Percentiles rank a stretch among this genome's conserved stretches.
Evolutionary conservation across 1,140 invertebrate genomes (phyloP).

Genomic region (Pectinophora gossypiella): DNA sequence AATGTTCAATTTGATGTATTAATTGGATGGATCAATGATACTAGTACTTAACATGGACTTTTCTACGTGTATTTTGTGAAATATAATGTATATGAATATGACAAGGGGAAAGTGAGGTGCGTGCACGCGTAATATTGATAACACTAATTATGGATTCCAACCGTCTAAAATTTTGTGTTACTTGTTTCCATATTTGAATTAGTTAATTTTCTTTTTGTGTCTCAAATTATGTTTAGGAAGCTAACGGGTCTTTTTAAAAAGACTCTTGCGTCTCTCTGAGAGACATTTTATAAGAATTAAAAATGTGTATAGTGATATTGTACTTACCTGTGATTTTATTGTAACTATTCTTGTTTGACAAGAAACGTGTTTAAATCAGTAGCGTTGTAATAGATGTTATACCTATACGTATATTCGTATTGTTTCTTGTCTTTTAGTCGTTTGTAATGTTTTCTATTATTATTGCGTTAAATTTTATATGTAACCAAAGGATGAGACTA

Average conservation of each 20-base stretch:
- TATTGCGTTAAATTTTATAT: background rate
- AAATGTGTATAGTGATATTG: constrained; percentile 48
- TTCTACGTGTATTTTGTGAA: no score
- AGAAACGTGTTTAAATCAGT: constrained; percentile 23
- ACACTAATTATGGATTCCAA: background rate
- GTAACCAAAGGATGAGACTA: background rate
- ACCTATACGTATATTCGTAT: background rate
- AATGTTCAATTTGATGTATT: no score
- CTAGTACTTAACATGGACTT: no score
- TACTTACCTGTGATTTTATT: constrained; percentile 70
- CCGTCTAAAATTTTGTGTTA: background rate
- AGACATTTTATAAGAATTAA: constrained; percentile 20
- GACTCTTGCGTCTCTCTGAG: constrained; percentile 26
- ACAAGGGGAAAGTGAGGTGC: no score
- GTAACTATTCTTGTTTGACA: constrained; percentile 61
- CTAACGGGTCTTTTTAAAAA: background rate
- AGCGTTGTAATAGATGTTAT: background rate
- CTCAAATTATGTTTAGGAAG: background rate
- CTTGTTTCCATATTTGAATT: background rate
- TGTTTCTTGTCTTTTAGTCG: background rate
- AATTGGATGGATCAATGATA: no score
- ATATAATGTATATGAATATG: no score
- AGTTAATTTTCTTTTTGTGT: background rate
- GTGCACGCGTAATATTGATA: no score
- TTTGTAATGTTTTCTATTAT: background rate